Conservation (phyloP, 2,113 vertebrate species). For the Paedocypris sp. region DNA sequence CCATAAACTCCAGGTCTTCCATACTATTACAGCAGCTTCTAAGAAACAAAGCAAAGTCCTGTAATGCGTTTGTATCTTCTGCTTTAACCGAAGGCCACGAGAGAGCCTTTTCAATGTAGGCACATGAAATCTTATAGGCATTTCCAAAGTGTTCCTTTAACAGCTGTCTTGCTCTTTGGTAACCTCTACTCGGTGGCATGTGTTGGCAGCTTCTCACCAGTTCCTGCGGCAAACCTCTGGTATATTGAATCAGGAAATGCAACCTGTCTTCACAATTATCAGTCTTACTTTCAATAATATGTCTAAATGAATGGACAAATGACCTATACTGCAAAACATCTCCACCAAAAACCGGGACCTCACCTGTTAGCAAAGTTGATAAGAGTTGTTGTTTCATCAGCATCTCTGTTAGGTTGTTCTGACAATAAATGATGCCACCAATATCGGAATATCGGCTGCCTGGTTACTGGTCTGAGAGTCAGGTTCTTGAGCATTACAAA, state of each 20-base stretch:
- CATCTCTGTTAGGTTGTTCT: conserved; percentile 2
- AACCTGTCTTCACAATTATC: background rate
- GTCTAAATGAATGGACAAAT: background rate
- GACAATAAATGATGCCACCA: too few relatives aligned
- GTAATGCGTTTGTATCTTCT: conserved; percentile 10
- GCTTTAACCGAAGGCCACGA: conserved; percentile 10
- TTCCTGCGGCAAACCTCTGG: background rate
- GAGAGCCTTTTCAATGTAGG: conserved; percentile 2
- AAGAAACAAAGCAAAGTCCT: background rate
- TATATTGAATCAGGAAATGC: background rate
- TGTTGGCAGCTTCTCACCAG: background rate
- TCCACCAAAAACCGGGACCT: background rate
- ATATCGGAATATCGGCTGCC: too few relatives aligned
- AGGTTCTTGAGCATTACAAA: too few relatives aligned
- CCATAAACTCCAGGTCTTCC: background rate
- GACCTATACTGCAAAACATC: background rate
- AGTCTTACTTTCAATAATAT: background rate
- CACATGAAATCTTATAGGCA: background rate
- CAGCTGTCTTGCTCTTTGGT: background rate
- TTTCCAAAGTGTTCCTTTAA: background rate
- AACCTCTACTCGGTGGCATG: background rate
- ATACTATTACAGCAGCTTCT: conserved; percentile 2
- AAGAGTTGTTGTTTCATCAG: conserved; percentile 7
- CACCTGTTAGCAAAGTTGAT: background rate
- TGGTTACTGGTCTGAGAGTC: too few relatives aligned